phyloP scores from a whole-genome alignment of 2,113 vertebrate species.

The Coregonus clupeaformis region DNA sequence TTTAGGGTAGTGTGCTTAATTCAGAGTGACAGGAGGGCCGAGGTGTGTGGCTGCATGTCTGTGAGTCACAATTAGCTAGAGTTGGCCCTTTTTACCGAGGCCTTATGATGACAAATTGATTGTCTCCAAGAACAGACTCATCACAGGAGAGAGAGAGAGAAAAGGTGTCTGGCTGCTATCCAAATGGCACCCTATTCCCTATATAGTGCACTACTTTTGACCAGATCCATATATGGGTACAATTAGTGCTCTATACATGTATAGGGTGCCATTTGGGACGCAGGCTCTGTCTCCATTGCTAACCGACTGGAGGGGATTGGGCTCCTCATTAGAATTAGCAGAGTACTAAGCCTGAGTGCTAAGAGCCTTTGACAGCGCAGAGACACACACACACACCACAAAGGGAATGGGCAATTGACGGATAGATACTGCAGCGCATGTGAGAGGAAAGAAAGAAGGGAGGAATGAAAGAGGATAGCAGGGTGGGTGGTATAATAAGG shows the following conservation, averaged over 20 bases:
- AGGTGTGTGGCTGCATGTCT: neutral
- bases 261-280: too few species aligned
- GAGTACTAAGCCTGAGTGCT: neutral
- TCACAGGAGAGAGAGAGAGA: neutral
- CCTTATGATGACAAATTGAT: slow-evolving; percentile 3
- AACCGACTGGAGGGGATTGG: neutral
- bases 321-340: neutral
- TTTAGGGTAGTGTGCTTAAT: neutral
- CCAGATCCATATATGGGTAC: too few species aligned
- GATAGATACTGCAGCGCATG: too few species aligned
- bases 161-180: too few species aligned
- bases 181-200: too few species aligned
- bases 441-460: neutral
- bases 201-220: too few species aligned
- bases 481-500: neutral
- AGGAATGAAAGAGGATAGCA: neutral
- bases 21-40: neutral
- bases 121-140: slow-evolving; percentile 1
- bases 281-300: neutral
- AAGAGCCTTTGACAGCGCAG: neutral
- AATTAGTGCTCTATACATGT: too few species aligned
- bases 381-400: neutral
- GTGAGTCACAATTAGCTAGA: slow-evolving; percentile 5
- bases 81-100: neutral
- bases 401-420: neutral